Evolutionary conservation across 2,113 vertebrate genomes (phyloP), one percentile per base, ranked within the genome.

Genomic region (Corydoras maculifer): DNA sequence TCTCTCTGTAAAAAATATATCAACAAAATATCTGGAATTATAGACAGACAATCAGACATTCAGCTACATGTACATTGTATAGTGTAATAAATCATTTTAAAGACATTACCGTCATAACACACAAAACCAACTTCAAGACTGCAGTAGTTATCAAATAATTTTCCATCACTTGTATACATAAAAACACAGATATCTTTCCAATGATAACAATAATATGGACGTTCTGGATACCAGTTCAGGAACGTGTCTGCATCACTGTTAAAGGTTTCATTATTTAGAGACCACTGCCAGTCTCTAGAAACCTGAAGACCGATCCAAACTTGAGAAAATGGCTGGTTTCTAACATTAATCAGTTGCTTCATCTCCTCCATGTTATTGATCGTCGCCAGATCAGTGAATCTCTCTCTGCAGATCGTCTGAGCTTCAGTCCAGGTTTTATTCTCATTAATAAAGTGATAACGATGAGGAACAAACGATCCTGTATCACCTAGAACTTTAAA

Each of bases 51-150:
- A 43, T 43, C 35, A 43, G 35, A 5, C 35, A 43, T 43, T 43
- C 35, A 43, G 4, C 4, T 4, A 43, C 7, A 43, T 43, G 35
- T 43, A 43, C 35, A 43, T 43, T 43, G 35, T 43, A 43, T 43
- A 43, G 35, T 43, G 35, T 43, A 43, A 43, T 4, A 43, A 43
- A 8, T 43, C 4, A 43, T 43, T 43, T 43, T 43, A 43, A 43
- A 43, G 35, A 43, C 4, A 43, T 73, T 74, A 68, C 66, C 30
- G 9, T 68, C 53, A 62, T 68, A 68, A 66, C 75, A 76, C 5
- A 76, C 43, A 60, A 76, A 76, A 4, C 2, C 0, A 1, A 3
- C 3, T 5, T 1, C 2, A 0, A 0, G 8, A 2, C 29, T 4
- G 54, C 69, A 76, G 0, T 0, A 0, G 5, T 8, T 0, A 62